phyloP scores from a whole-genome alignment of 2,888 invertebrate species.

The Platerodrilus igneus region DNA sequence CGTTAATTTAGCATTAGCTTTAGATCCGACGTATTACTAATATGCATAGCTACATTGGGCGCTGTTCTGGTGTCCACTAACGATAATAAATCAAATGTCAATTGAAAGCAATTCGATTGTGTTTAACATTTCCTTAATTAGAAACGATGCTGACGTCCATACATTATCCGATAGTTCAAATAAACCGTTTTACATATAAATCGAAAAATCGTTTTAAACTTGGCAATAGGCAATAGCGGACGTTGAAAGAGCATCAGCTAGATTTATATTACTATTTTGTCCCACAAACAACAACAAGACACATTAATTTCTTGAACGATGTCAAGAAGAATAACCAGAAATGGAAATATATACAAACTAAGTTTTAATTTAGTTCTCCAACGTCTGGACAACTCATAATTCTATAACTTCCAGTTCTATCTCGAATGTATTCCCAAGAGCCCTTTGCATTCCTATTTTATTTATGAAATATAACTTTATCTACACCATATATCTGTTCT shows the following conservation, averaged over 20 bases:
- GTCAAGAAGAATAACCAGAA: constrained; percentile 17
- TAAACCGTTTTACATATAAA: no score
- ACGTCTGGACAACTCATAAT: constrained; percentile 27
- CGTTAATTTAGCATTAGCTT: no score
- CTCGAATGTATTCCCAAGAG: constrained; percentile 25
- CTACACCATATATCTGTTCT: constrained; percentile 40
- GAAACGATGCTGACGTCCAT: constrained; percentile 8
- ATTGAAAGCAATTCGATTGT: constrained; percentile 24
- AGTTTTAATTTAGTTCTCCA: constrained; percentile 31
- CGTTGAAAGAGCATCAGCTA: no score
- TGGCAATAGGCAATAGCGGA: no score
- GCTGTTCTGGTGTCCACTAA: no score
- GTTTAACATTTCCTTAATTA: constrained; percentile 14
- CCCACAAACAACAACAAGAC: constrained; percentile 16
- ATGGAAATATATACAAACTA: constrained; percentile 19
- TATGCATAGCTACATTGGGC: no score
- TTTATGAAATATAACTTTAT: constrained; percentile 38
- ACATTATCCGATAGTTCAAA: no score
- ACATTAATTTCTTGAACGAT: constrained; percentile 23
- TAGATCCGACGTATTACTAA: no score
- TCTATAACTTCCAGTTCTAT: constrained; percentile 28
- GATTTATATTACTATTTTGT: no score
- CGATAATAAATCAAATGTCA: constrained; percentile 24
- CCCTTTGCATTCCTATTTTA: constrained; percentile 24
- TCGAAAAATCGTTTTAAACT: no score